phyloP scores from a whole-genome alignment of 2,113 vertebrate species.

The Atherinomorus stipes region DNA sequence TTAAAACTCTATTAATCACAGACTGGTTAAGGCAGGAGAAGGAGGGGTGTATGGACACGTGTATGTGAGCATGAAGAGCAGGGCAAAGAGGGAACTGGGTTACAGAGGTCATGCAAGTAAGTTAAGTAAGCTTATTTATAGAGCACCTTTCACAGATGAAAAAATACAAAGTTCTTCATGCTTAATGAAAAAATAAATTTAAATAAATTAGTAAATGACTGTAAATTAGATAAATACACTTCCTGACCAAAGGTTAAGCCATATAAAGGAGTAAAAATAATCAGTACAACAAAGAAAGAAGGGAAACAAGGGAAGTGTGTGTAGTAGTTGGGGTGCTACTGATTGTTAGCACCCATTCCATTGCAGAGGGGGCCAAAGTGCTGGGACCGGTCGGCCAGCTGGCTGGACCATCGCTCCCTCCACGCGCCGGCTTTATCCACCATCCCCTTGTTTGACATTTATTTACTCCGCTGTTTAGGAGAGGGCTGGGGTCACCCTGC shows the following conservation, averaged over 20 bases:
- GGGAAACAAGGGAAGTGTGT: too few relatives aligned
- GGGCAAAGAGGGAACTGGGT: slow-evolving; percentile 34
- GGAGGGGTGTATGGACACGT: slow-evolving; percentile 16
- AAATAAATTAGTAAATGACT: too few relatives aligned
- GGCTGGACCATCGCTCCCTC: slow-evolving; percentile 43
- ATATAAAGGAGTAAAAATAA: too few relatives aligned
- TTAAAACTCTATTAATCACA: slow-evolving; percentile 75
- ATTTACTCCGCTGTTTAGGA: slow-evolving; percentile 82
- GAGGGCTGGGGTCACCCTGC: slow-evolving; percentile 70
- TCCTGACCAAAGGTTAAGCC: too few relatives aligned
- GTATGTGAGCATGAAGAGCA: slow-evolving; percentile 34
- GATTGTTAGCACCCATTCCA: slow-evolving; percentile 51
- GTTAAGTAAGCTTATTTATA: too few relatives aligned
- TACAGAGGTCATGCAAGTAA: slow-evolving; percentile 65
- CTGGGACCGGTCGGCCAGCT: slow-evolving; percentile 25
- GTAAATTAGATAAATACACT: too few relatives aligned
- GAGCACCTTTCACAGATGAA: too few relatives aligned
- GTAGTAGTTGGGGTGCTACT: too few relatives aligned
- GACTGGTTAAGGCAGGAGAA: slow-evolving; percentile 51
- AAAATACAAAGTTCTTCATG: too few relatives aligned
- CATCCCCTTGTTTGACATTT: slow-evolving; percentile 82
- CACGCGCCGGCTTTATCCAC: slow-evolving; percentile 81
- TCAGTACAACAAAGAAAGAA: too few relatives aligned
- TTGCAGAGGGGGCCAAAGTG: slow-evolving; percentile 49
- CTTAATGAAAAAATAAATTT: too few relatives aligned